Evolutionary conservation across 2,888 invertebrate genomes (phyloP), one percentile per base, ranked within the genome.

Genomic region (Drosophila cracens): DNA sequence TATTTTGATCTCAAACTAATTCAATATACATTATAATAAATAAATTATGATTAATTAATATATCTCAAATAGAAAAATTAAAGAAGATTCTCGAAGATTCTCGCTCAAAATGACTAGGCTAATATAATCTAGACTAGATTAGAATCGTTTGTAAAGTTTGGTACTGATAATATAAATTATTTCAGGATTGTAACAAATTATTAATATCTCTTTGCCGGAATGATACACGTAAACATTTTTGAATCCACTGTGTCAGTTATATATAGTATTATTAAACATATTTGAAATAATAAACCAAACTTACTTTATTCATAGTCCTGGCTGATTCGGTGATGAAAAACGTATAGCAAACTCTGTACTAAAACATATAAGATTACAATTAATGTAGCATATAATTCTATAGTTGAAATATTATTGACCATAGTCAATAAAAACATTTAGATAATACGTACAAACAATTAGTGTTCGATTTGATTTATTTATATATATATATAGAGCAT

Each of bases 391-490:
- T 46, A 8, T 16, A 46, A 25, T 18, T 27, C 2, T 5, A 27
- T 49, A 27, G 49, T 49, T 27, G 49, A 27, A 18, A 49, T 49
- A 27, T 49, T 18, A 49, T 10, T 46, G 46, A 16, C 46, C 21
- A 25, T 25, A 46, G 46, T 16, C 16, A 46, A 46, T 46, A 2
- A 16, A 46, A 16, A 46, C 46, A 25, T 25, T 46, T 46, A 46
- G 46, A 25, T 46, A 8, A 46, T 46, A 46, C 25, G 7, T 16
- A 25, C 16, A 46, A 25, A 46, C 46, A 46, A 46, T 46, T 46
- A 46, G 46, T 46, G 46, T 25, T 46, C 46, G 46, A 46, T 46
- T 46, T 46, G 4, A 46, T 46, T 46, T 46, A 46, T 16, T 46
- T 46, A 46, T 31, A 31, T 8, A 31, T 10, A 33, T 10, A 31